Percentiles rank a stretch among this genome's conserved stretches.
Evolutionary conservation across 1,140 invertebrate genomes (phyloP).

Genomic region (Centruroides vittatus): DNA sequence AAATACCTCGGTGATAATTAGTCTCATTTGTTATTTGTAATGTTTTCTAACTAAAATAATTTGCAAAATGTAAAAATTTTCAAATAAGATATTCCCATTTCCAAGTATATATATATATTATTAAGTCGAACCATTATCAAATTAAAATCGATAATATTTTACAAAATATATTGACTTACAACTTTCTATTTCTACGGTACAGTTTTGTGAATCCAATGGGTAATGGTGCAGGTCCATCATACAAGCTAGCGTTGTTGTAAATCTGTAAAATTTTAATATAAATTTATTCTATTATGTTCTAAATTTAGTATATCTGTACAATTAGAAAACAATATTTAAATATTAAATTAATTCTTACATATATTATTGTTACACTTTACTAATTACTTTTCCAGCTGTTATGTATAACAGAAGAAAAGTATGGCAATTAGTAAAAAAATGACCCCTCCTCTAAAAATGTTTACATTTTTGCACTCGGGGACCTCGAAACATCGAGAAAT

Average conservation of each 20-base stretch:
- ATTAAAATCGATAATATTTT: not conserved
- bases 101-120: too few species aligned
- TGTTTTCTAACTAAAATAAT: not conserved
- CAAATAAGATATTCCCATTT: constrained; percentile 10
- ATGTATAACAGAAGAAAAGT: too few species aligned
- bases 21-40: not conserved
- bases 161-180: constrained; percentile 55
- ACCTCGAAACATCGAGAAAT: too few species aligned
- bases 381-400: too few species aligned
- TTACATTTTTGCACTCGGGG: too few species aligned
- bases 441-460: too few species aligned
- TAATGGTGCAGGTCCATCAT: constrained; percentile 99
- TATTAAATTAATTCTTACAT: too few species aligned
- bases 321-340: too few species aligned
- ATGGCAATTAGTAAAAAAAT: too few species aligned
- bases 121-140: too few species aligned
- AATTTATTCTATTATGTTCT: not conserved
- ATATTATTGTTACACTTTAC: too few species aligned
- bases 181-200: constrained; percentile 97
- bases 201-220: constrained; percentile 93
- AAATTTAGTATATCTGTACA: not conserved
- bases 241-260: constrained; percentile 92
- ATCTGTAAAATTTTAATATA: constrained; percentile 31
- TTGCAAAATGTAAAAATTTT: constrained; percentile 11
- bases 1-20: too few species aligned